These are phyloP conservation scores for Chascanopsetta lugubris DNA, from an alignment of 2,113 vertebrate species.

Conservation along the genomic window DNA sequence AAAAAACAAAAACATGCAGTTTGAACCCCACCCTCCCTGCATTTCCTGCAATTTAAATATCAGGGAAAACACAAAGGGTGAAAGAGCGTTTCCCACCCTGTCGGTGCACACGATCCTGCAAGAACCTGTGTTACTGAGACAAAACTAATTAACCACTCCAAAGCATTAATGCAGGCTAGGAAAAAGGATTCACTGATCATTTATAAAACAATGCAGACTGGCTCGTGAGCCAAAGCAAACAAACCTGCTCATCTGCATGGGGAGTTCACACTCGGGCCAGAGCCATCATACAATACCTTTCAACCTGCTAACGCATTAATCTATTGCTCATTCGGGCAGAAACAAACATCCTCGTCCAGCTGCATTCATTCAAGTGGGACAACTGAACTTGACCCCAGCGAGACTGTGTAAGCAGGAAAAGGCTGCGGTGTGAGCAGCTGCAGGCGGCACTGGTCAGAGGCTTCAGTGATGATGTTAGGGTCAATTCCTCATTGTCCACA, in stretches of 20 bases:
- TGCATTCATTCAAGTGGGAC: slow-evolving; percentile 32
- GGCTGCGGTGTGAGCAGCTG: slow-evolving; percentile 32
- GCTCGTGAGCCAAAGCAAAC: slow-evolving; percentile 20
- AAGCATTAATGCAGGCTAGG: background rate
- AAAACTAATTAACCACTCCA: background rate
- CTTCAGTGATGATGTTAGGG: slow-evolving; percentile 31
- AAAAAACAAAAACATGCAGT: background rate
- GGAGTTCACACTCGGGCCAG: slow-evolving; percentile 20
- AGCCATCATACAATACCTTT: slow-evolving; percentile 8
- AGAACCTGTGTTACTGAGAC: background rate
- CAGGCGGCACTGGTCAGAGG: slow-evolving; percentile 27
- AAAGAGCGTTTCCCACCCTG: background rate
- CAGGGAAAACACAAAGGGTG: background rate
- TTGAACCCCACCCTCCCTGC: background rate
- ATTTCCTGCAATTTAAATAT: background rate
- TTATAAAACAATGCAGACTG: slow-evolving; percentile 1
- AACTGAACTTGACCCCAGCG: slow-evolving; percentile 36
- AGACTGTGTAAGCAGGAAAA: slow-evolving; percentile 58
- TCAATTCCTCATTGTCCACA: slow-evolving; percentile 41
- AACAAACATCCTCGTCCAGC: slow-evolving; percentile 29
- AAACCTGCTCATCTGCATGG: slow-evolving; percentile 9
- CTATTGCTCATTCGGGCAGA: slow-evolving; percentile 13
- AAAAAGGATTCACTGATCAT: background rate
- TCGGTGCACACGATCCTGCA: too few species aligned
- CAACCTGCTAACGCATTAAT: slow-evolving; percentile 19